Base-by-base conservation (phyloP, 2,888 invertebrate genomes). In the Odontocolon sp. region DNA sequence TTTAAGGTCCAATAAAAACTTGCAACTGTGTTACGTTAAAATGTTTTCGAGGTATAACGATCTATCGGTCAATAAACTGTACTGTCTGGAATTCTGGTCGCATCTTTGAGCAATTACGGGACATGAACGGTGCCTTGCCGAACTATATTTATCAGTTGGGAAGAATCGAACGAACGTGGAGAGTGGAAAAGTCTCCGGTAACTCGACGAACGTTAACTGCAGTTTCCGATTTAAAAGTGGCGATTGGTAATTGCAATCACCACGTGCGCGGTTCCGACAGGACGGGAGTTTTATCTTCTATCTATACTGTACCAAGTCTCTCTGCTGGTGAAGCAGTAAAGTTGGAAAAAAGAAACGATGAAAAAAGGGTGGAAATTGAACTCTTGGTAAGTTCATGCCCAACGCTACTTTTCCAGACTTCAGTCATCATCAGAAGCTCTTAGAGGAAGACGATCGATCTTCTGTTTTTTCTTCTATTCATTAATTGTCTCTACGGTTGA, bases 291-390 rank as follows among this genome's bases (percentile, higher is more conserved):
- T 14, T 33, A 50, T 38, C 33, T 3, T n/a, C 45, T 3, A 6
- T 38, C 21, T 50, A 9, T 33, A 14, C 68, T 47, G 23, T 47
- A 47, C 2, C 4, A 23, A 50, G 23, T 50, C 28, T 45, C n/a
- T 42, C 42, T 59, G 50, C 21, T 26, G 59, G 28, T 59, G 57
- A 6, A 54, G 70, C 66, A 38, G 54, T 73, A 67, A 77, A 76
- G 71, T 67, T 63, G 42, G 33, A 57, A n/a, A 52, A 31, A 45
- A 61, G 38, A 68, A 78, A 70, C 52, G 64, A 57, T 42, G 23
- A 33, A 59, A 54, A 67, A 57, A 42, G 75, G 75, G 56, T 80
- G 83, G 83, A 84, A 85, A 84, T 84, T 82, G 82, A 82, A 83
- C 80, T 81, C 80, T 57, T 47, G 76, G 78, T 78, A 74, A 82